These are phyloP conservation scores for Oceanodroma leucorhoa DNA, from an alignment of 2,797 vertebrate species.

Conservation along the genomic window DNA sequence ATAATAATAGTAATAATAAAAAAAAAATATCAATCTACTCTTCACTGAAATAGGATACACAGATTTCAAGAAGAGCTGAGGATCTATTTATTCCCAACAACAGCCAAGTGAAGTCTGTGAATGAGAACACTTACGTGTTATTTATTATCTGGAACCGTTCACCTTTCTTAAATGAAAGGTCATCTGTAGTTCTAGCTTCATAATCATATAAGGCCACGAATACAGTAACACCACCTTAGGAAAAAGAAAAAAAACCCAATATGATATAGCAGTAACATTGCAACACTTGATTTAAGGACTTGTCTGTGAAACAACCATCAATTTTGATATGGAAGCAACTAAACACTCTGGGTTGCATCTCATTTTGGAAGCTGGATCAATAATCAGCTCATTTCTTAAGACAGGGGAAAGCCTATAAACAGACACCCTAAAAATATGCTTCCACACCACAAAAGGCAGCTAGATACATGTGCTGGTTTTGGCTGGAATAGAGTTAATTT, in stretches of 20 bases:
- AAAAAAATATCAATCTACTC: not conserved
- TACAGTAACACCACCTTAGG: constrained; percentile 90
- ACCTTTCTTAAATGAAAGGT: constrained; percentile 94
- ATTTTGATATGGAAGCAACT: not conserved
- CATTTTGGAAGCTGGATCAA: not conserved
- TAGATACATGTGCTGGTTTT: not conserved
- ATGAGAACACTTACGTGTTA: constrained; percentile 87
- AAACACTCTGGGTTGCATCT: not conserved
- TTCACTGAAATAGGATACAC: not conserved
- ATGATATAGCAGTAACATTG: not conserved
- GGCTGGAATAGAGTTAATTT: too few species aligned
- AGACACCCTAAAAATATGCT: not conserved
- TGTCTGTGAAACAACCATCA: not conserved
- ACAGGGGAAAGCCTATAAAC: not conserved
- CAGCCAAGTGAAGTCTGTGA: not conserved
- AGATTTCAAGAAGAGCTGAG: not conserved
- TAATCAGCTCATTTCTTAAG: not conserved
- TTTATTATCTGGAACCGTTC: constrained; percentile 98
- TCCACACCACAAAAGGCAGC: not conserved
- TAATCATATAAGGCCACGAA: constrained; percentile 98
- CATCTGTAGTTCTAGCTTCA: constrained; percentile 94
- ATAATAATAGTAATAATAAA: not conserved
- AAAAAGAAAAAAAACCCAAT: not conserved
- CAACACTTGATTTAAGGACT: not conserved
- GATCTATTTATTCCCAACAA: not conserved